These are phyloP conservation scores for Excalfactoria chinensis DNA, from an alignment of 2,113 vertebrate genomes.

Conservation along the genomic window DNA sequence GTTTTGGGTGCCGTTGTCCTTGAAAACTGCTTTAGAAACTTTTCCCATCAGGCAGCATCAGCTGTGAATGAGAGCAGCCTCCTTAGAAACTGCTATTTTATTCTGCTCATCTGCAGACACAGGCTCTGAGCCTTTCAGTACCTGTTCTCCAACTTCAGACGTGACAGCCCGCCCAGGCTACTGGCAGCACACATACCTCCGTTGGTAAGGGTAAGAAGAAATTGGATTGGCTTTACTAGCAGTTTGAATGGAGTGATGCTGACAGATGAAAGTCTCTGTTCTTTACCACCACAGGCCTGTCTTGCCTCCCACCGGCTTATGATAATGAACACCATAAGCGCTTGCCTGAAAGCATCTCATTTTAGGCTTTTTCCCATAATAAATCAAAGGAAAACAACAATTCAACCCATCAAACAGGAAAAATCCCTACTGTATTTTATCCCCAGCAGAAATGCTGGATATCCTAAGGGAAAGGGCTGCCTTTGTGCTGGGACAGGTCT, in stretches of 20 bases:
- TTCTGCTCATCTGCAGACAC: background rate
- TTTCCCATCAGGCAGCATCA: background rate
- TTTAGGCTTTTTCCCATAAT: background rate
- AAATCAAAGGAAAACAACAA: background rate
- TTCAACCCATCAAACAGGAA: background rate
- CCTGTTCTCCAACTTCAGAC: background rate
- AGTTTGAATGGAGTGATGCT: background rate
- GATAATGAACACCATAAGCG: background rate
- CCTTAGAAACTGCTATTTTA: background rate
- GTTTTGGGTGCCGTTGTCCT: background rate
- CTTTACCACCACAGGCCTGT: background rate
- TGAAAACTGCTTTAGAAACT: background rate
- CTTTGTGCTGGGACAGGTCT: background rate
- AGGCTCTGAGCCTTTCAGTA: background rate
- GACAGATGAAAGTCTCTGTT: background rate
- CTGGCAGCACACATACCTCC: background rate
- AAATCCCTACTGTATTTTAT: background rate
- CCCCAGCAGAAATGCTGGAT: background rate
- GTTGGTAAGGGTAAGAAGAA: background rate
- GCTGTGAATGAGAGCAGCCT: background rate
- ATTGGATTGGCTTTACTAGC: background rate
- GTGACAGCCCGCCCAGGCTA: background rate
- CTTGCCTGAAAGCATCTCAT: accelerated
- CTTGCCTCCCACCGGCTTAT: background rate
- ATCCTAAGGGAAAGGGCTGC: background rate